These are phyloP conservation scores for Neolamprologus modestus DNA, from an alignment of 2,113 vertebrate species.

Conservation along the genomic window DNA sequence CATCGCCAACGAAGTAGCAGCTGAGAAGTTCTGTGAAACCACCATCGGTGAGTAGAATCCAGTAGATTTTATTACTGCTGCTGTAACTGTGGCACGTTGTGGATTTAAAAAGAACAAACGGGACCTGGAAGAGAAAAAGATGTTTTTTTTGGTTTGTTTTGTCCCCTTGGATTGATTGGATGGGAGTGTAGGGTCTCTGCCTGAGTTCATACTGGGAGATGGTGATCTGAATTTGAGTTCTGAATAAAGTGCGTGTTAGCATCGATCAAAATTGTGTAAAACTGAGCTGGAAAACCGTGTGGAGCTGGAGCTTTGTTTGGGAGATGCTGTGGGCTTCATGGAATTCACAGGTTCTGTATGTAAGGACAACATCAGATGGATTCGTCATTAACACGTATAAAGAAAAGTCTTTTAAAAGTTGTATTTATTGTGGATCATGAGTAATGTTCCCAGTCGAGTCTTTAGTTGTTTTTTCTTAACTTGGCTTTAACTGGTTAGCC, in stretches of 20 bases:
- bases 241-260: neutral
- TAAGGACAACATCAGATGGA: neutral
- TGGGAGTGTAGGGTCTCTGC: neutral
- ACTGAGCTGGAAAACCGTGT: accelerated
- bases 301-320: neutral
- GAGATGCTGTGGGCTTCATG: neutral
- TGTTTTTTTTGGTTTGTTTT: neutral
- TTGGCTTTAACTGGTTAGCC: neutral
- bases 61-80: neutral
- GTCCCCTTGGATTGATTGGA: neutral
- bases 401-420: neutral
- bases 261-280: accelerated
- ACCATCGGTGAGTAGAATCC: slow-evolving; percentile 80
- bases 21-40: slow-evolving; percentile 91
- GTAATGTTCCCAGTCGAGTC: neutral
- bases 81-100: neutral
- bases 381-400: neutral
- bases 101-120: accelerated
- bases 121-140: neutral
- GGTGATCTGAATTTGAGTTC: neutral
- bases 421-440: neutral
- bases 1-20: slow-evolving; percentile 89
- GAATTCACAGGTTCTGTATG: neutral
- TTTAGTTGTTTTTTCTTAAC: neutral
- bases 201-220: neutral